These are phyloP conservation scores for Caerostris extrusa DNA, from an alignment of 1,140 invertebrate species.

Conservation along the genomic window DNA sequence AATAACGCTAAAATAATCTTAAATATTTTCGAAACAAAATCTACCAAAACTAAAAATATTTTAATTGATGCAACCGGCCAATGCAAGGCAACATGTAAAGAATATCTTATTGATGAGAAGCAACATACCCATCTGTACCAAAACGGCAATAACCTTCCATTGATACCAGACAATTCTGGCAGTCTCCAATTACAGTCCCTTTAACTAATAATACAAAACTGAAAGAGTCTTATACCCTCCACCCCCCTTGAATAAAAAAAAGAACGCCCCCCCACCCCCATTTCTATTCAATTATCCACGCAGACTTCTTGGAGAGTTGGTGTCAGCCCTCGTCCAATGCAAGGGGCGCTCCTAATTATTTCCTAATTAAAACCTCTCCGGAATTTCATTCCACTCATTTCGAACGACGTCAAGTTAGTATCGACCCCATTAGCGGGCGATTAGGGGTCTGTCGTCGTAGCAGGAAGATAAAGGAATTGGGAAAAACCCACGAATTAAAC, in stretches of 20 bases:
- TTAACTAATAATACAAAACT: neutral
- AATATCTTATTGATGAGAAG: neutral
- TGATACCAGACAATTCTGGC: neutral
- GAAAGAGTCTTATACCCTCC: too few relatives aligned
- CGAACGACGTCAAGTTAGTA: too few relatives aligned
- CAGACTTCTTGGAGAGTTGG: neutral
- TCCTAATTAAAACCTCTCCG: conserved; percentile 7
- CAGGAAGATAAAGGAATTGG: too few relatives aligned
- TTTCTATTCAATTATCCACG: conserved; percentile 8
- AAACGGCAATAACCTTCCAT: neutral
- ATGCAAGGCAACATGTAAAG: neutral
- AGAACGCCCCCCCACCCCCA: neutral
- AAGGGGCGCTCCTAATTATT: neutral
- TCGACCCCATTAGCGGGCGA: too few relatives aligned
- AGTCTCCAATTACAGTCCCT: neutral
- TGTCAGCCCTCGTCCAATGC: neutral
- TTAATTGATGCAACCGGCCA: too few relatives aligned
- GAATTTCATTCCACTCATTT: neutral
- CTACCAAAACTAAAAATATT: too few relatives aligned
- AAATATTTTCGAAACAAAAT: too few relatives aligned
- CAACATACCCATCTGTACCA: neutral
- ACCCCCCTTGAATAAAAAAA: neutral
- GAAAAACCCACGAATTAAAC: too few relatives aligned
- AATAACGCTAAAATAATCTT: too few relatives aligned
- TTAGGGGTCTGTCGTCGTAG: too few relatives aligned